Conservation (phyloP, 2,888 invertebrate genomes). For the Drosophila gaucha region DNA sequence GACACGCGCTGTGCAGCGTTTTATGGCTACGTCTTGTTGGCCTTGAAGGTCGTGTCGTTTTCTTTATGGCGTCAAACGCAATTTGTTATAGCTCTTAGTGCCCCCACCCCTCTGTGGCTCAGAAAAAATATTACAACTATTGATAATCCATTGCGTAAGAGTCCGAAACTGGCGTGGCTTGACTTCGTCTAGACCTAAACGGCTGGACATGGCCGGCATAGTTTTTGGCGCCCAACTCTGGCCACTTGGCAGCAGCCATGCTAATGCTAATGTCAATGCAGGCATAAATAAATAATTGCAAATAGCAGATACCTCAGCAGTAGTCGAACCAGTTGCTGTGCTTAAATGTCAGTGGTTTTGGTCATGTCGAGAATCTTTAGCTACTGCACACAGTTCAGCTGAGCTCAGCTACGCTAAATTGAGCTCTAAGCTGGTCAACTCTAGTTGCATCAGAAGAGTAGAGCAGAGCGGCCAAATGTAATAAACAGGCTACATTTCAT, state of each 20-base stretch:
- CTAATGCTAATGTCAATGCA: conserved; percentile 82
- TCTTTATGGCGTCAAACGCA: conserved; percentile 58
- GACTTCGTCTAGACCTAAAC: conserved; percentile 42
- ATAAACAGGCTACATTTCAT: conserved; percentile 46
- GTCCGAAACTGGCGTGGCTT: conserved; percentile 42
- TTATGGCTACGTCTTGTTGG: conserved; percentile 46
- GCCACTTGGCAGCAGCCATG: conserved; percentile 57
- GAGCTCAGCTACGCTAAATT: neutral
- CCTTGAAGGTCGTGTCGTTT: conserved; percentile 66
- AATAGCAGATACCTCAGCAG: conserved; percentile 51
- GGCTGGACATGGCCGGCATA: conserved; percentile 45
- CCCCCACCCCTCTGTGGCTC: neutral
- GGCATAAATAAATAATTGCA: conserved; percentile 81
- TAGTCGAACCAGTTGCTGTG: conserved; percentile 64
- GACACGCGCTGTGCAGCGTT: conserved; percentile 55
- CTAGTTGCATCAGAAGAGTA: conserved; percentile 6
- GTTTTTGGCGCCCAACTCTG: conserved; percentile 41
- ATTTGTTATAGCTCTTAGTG: conserved; percentile 49
- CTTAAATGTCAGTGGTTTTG: conserved; percentile 77
- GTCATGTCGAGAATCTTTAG: conserved; percentile 56
- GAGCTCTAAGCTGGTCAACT: conserved; percentile 15
- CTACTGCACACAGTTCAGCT: conserved; percentile 31
- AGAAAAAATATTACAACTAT: conserved; percentile 34
- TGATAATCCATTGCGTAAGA: conserved; percentile 54
- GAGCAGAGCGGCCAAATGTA: conserved; percentile 14